Percentiles rank a stretch among this genome's conserved stretches.
These are phyloP conservation scores for Chaetura pelagica DNA, from an alignment of 2,113 vertebrate genomes.

Conservation along the genomic window DNA sequence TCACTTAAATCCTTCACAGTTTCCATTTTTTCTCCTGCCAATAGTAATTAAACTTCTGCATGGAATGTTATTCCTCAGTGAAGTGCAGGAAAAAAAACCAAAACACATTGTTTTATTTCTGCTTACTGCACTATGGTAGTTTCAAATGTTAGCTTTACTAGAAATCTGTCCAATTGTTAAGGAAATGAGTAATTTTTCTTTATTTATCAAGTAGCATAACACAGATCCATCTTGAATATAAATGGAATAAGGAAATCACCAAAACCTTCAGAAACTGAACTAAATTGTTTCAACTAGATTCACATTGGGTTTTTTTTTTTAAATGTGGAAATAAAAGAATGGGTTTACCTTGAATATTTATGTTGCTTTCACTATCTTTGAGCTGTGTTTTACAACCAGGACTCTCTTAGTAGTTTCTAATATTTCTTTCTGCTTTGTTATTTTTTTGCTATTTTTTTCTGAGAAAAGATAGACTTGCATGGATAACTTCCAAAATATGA, in stretches of 20 bases:
- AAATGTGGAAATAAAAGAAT: background rate
- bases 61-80: background rate
- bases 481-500: background rate
- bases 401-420: background rate
- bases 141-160: background rate
- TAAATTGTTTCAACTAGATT: background rate
- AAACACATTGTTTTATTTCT: background rate
- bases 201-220: background rate
- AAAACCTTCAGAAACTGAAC: background rate
- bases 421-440: background rate
- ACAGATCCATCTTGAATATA: background rate
- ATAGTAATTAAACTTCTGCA: background rate
- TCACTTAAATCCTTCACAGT: background rate
- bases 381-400: background rate
- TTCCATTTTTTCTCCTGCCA: background rate
- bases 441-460: background rate
- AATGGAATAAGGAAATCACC: background rate
- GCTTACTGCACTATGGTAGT: background rate
- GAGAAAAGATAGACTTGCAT: background rate
- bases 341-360: background rate
- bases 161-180: background rate
- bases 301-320: background rate
- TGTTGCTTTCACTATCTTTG: background rate
- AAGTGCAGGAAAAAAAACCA: background rate
- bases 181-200: background rate